Percentiles rank a stretch among this genome's conserved stretches.
phyloP scores from a whole-genome alignment of 2,888 invertebrate species.

The Latrodectus elegans region DNA sequence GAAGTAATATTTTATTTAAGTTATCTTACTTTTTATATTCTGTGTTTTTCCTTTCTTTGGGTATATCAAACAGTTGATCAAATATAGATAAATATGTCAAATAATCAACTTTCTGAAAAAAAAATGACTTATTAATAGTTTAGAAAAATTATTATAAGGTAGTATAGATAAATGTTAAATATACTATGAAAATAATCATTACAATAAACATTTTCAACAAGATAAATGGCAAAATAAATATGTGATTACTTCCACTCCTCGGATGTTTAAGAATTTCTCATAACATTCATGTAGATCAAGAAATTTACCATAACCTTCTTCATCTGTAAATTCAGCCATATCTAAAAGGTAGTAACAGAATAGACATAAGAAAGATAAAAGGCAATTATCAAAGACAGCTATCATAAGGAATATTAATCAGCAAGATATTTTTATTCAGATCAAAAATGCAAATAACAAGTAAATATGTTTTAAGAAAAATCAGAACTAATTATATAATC shows the following conservation, averaged over 20 bases:
- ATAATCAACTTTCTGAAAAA: constrained; percentile 89
- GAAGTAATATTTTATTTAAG: constrained; percentile 76
- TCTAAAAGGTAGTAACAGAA: constrained; percentile 18
- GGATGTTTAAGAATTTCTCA: constrained; percentile 95
- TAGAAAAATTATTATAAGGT: not conserved
- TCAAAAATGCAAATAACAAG: too few species aligned
- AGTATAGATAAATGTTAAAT: not conserved
- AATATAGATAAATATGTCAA: constrained; percentile 94
- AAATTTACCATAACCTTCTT: constrained; percentile 99
- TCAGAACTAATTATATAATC: too few species aligned
- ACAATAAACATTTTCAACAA: not conserved
- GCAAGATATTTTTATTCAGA: too few species aligned
- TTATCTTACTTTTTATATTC: constrained; percentile 85
- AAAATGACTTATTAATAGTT: not conserved
- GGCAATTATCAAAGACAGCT: too few species aligned
- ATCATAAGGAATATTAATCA: too few species aligned
- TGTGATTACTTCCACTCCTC: constrained; percentile 87
- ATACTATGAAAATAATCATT: not conserved
- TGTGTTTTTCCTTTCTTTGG: constrained; percentile 80
- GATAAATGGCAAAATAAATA: not conserved
- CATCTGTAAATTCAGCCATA: constrained; percentile 93
- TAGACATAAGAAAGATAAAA: too few species aligned
- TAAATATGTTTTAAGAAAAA: too few species aligned
- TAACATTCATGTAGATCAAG: constrained; percentile 97
- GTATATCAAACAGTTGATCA: constrained; percentile 96